Conservation (phyloP, 2,888 invertebrate species). For the Watsonalla binaria region DNA sequence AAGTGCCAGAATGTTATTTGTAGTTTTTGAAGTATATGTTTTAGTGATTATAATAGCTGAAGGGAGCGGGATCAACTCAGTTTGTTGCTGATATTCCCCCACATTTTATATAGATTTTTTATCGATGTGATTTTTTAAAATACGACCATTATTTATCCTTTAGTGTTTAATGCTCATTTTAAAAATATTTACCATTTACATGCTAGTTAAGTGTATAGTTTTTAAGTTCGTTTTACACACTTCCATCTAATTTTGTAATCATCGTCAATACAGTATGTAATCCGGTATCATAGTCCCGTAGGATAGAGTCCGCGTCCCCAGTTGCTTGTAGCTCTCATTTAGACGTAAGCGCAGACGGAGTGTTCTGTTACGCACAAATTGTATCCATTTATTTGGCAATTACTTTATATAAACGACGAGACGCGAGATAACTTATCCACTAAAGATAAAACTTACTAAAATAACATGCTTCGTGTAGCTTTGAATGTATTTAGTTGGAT, state of each 20-base stretch:
- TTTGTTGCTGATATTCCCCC: slow-evolving; percentile 36
- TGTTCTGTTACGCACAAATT: slow-evolving; percentile 65
- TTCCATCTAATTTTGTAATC: slow-evolving; percentile 48
- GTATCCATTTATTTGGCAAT: slow-evolving; percentile 22
- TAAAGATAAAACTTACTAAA: slow-evolving; percentile 31
- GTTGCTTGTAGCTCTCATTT: slow-evolving; percentile 47
- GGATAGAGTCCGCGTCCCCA: slow-evolving; percentile 39
- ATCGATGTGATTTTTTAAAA: slow-evolving; percentile 61
- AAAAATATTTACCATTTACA: slow-evolving; percentile 71
- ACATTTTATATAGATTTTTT: slow-evolving; percentile 42
- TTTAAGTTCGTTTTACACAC: slow-evolving; percentile 57
- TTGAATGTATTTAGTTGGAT: slow-evolving; percentile 55
- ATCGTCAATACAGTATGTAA: slow-evolving; percentile 40
- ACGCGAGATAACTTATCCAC: slow-evolving; percentile 40
- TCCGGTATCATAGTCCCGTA: slow-evolving; percentile 51
- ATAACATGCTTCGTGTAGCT: slow-evolving; percentile 50
- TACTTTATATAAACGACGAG: slow-evolving; percentile 30
- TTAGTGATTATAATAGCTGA: slow-evolving; percentile 35
- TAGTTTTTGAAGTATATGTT: slow-evolving; percentile 60
- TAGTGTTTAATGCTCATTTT: slow-evolving; percentile 75
- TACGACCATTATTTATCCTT: slow-evolving; percentile 71
- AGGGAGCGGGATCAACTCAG: slow-evolving; percentile 53
- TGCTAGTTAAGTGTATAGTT: slow-evolving; percentile 59
- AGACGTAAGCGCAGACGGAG: slow-evolving; percentile 32
- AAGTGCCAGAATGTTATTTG: slow-evolving; percentile 74